Percentiles rank a stretch among this genome's conserved stretches.
These are phyloP conservation scores for Halcyon senegalensis DNA, from an alignment of 2,113 vertebrate species.

Conservation along the genomic window DNA sequence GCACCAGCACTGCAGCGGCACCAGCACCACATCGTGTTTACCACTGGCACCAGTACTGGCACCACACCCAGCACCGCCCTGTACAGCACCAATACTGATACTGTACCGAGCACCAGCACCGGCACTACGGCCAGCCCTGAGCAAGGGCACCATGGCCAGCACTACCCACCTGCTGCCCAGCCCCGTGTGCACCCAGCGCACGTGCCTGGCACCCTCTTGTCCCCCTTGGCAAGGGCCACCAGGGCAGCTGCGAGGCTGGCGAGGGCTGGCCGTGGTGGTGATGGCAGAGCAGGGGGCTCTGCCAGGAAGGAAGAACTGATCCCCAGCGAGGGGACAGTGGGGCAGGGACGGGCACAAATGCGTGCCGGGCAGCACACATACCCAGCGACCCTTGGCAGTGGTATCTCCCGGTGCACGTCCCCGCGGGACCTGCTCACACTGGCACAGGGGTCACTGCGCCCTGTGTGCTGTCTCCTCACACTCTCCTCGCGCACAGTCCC, in stretches of 20 bases:
- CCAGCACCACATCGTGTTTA: no score
- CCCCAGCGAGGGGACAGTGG: rapidly evolving
- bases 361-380: not conserved
- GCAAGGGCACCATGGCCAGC: not conserved
- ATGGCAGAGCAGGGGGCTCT: not conserved
- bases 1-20: not conserved
- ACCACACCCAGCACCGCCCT: no score
- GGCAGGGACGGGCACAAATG: not conserved
- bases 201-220: rapidly evolving
- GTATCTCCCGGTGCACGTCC: not conserved
- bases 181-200: not conserved
- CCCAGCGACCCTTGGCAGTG: not conserved
- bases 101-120: not conserved
- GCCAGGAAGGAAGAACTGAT: not conserved
- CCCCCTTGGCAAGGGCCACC: not conserved
- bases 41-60: no score
- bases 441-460: not conserved
- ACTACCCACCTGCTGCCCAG: not conserved
- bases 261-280: not conserved
- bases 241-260: no score
- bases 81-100: no score
- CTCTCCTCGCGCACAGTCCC: no score
- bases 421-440: rapidly evolving
- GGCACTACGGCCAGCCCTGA: not conserved
- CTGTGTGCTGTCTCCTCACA: not conserved